Conservation (phyloP, 2,113 vertebrate genomes). For the Calypte anna region DNA sequence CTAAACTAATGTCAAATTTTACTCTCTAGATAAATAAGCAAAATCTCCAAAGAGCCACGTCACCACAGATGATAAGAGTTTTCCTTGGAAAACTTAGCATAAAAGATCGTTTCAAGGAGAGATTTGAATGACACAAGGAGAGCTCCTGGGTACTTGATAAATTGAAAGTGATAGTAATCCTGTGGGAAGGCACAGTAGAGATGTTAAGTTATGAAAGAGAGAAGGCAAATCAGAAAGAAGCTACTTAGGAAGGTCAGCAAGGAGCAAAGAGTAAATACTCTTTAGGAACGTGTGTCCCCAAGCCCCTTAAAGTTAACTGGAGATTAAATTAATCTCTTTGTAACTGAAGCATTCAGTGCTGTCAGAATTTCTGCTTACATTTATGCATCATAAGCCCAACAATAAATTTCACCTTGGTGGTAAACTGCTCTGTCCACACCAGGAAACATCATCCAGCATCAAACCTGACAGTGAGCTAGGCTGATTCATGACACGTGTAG, state of each 20-base stretch:
- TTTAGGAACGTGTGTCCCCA: neutral
- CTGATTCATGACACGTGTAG: neutral
- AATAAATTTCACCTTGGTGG: neutral
- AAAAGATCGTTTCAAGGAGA: neutral
- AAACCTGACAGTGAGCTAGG: neutral
- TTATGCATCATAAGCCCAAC: neutral
- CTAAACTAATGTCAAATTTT: neutral
- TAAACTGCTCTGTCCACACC: neutral
- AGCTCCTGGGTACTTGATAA: neutral
- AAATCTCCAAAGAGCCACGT: neutral
- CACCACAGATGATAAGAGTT: neutral
- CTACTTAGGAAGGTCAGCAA: neutral
- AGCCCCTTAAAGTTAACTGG: neutral
- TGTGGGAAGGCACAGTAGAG: neutral
- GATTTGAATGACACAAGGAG: neutral
- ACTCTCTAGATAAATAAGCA: neutral
- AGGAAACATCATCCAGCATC: neutral
- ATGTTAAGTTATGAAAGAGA: neutral
- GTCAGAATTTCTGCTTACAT: neutral
- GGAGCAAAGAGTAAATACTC: neutral
- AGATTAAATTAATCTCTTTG: neutral
- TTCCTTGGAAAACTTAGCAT: neutral
- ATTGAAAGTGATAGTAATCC: neutral
- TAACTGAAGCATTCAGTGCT: neutral
- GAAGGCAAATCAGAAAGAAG: neutral